These are phyloP conservation scores for Paradoxurus hermaphroditus DNA, from an alignment of 2,113 vertebrate species.

Conservation along the genomic window DNA sequence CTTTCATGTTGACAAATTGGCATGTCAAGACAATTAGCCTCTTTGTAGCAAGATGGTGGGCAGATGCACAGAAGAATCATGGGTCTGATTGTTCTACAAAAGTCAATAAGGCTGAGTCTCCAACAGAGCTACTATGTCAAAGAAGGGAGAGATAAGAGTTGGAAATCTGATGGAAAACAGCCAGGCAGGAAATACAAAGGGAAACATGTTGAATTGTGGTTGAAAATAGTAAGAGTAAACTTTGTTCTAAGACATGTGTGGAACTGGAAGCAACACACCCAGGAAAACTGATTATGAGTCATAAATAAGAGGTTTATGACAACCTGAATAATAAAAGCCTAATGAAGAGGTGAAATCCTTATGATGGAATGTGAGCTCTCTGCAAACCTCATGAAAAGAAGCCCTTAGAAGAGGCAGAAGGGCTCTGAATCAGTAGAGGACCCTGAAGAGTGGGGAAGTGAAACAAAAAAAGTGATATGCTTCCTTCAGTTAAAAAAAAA, in stretches of 20 bases:
- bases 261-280: slow-evolving; percentile 34
- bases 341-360: not conserved
- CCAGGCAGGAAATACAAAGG: slow-evolving; percentile 61
- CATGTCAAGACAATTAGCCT: slow-evolving; percentile 68
- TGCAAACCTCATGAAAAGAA: not conserved
- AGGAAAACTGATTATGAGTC: slow-evolving; percentile 27
- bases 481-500: slow-evolving; percentile 6
- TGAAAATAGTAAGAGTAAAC: slow-evolving; percentile 35
- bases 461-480: not conserved
- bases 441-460: not conserved
- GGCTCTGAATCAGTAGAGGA: not conserved
- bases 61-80: slow-evolving; percentile 61
- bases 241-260: slow-evolving; percentile 49
- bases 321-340: not conserved
- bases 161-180: slow-evolving; percentile 59
- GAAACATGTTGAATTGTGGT: slow-evolving; percentile 17
- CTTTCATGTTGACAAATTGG: slow-evolving; percentile 64
- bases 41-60: slow-evolving; percentile 44
- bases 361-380: not conserved
- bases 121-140: slow-evolving; percentile 45
- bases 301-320: slow-evolving; percentile 2
- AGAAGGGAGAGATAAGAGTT: slow-evolving; percentile 59
- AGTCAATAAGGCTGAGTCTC: slow-evolving; percentile 29
- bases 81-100: slow-evolving; percentile 50
- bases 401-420: not conserved